These are phyloP conservation scores for Python bivittatus DNA, from an alignment of 2,113 vertebrate species.

Conservation along the genomic window DNA sequence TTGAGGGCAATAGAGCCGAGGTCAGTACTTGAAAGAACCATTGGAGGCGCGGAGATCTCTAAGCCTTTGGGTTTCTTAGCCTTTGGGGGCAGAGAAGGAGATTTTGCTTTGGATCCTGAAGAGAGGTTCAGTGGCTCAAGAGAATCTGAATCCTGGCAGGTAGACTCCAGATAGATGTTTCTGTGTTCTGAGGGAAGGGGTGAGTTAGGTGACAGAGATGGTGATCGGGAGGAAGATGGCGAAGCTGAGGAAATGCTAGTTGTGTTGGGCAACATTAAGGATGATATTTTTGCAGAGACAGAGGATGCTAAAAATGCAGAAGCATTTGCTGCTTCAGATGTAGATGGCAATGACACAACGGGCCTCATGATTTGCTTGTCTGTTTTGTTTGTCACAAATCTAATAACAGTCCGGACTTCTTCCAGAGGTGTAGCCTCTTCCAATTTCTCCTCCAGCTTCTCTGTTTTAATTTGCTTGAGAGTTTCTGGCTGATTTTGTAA, in stretches of 20 bases:
- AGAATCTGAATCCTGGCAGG: slow-evolving; percentile 80
- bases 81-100: slow-evolving; percentile 86
- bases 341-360: slow-evolving; percentile 79
- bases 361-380: slow-evolving; percentile 77
- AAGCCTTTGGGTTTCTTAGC: slow-evolving; percentile 95
- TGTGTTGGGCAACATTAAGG: slow-evolving; percentile 73
- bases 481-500: slow-evolving; percentile 84
- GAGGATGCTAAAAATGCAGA: slow-evolving; percentile 75
- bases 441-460: slow-evolving; percentile 78
- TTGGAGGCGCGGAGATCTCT: slow-evolving; percentile 87
- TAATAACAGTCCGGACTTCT: slow-evolving; percentile 91
- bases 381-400: slow-evolving; percentile 88
- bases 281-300: slow-evolving; percentile 80
- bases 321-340: slow-evolving; percentile 71
- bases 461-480: slow-evolving; percentile 87
- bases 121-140: slow-evolving; percentile 94
- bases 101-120: slow-evolving; percentile 86
- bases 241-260: slow-evolving; percentile 76
- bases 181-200: slow-evolving; percentile 76
- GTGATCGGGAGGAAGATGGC: slow-evolving; percentile 75
- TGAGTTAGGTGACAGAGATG: slow-evolving; percentile 79
- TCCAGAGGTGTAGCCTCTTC: slow-evolving; percentile 75
- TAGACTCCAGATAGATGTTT: slow-evolving; percentile 78
- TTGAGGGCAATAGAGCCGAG: slow-evolving; percentile 93
- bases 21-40: slow-evolving; percentile 87